Evolutionary conservation across 2,888 invertebrate genomes (phyloP), one percentile per base, ranked within the genome.

Genomic region (Lasioglossum morio): DNA sequence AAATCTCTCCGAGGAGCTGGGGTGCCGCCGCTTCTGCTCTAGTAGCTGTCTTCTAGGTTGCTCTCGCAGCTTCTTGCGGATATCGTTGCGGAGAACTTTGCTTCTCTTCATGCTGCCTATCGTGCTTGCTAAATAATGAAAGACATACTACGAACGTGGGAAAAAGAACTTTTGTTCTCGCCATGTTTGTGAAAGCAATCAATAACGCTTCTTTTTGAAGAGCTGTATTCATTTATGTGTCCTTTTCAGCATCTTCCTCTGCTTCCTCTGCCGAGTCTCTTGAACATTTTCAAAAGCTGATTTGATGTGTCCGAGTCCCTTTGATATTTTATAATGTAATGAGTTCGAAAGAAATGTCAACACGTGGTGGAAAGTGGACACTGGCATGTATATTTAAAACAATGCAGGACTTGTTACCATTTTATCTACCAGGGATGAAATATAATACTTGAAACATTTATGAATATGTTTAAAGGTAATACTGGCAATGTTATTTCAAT

Each of bases 1-100:
- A 85, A 85, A 85, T 85, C 78, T 84, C 60, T 30, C 60, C 5
- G 75, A 27, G 72, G 14, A 34, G 0, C 60, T 23, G 34, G 14
- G 84, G 60, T n/a, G 77, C 69, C 16, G 23, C 46, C 43, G 43
- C n/a, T 14, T 19, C 30, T 34, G 37, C 19, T 69, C 66, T 69
- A 63, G 16, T 69, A 34, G 66, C 66, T 69, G 66, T 69, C 66
- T 34, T 69, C 34, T 23, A 19, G 34, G 23, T 72, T 12, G 73
- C n/a, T 74, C 69, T 57, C 57, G 57, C 48, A 69, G 57, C 77
- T 72, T 34, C 37, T 34, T 34, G 30, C 16, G 63, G 30, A 30
- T 30, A 63, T 30, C 63, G 63, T 14, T 63, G 30, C 63, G 63
- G 16, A 30, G 30, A 63, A 30, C 63, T 63, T 63, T 30, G 16